Percentiles rank a stretch among this genome's conserved stretches.
Evolutionary conservation across 2,888 invertebrate species (phyloP).

Genomic region (Griposia aprilina): DNA sequence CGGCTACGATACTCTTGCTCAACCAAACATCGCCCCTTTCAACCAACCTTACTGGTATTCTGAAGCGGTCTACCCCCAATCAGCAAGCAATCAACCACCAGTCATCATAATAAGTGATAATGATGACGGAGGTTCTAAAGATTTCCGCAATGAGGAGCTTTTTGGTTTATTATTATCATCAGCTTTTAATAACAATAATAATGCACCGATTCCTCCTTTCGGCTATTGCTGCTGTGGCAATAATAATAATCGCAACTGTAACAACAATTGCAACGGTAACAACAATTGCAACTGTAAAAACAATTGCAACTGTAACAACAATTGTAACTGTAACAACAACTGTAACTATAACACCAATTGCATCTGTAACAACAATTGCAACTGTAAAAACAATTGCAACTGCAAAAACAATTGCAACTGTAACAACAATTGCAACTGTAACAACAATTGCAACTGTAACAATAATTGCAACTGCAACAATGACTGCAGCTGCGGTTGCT

Average conservation of each 20-base stretch:
- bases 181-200: slow-evolving; percentile 32
- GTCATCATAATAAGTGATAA: slow-evolving; percentile 57
- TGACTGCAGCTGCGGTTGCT: slow-evolving; percentile 8
- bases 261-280: neutral
- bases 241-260: neutral
- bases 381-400: no score
- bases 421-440: neutral
- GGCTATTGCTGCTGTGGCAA: slow-evolving; percentile 23
- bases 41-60: slow-evolving; percentile 38
- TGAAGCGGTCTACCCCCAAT: neutral
- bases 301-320: neutral
- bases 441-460: slow-evolving; percentile 5
- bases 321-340: slow-evolving; percentile 2
- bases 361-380: neutral
- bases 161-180: slow-evolving; percentile 33
- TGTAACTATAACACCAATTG: slow-evolving; percentile 5
- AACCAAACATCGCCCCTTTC: slow-evolving; percentile 9
- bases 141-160: slow-evolving; percentile 35
- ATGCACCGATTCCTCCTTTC: neutral
- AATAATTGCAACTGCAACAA: neutral
- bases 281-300: slow-evolving; percentile 9
- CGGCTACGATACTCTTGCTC: slow-evolving; percentile 13
- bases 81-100: slow-evolving; percentile 41
- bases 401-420: no score
- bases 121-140: slow-evolving; percentile 13